Evolutionary conservation across 2,113 vertebrate genomes (phyloP).

Genomic region (Lonchura striata): DNA sequence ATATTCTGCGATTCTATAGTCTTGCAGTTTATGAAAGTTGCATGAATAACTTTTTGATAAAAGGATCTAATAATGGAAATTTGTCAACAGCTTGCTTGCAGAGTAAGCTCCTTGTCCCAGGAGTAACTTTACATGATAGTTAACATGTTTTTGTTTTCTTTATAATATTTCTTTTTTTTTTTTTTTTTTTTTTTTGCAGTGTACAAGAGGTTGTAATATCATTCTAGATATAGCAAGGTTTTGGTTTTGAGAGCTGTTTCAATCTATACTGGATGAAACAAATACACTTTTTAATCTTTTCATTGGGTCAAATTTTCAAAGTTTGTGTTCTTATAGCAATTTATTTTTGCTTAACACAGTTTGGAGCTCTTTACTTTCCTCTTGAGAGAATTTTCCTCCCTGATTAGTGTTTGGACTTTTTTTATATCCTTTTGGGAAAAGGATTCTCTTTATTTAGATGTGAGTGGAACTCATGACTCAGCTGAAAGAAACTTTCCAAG

Average conservation of each 20-base stretch:
- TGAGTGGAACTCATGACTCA: neutral
- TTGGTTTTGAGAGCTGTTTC: neutral
- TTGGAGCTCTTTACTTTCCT: neutral
- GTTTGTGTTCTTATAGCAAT: rapidly evolving
- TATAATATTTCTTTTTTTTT: neutral
- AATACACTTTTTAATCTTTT: neutral
- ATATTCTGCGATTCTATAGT: neutral
- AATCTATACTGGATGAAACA: neutral
- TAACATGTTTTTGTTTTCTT: neutral
- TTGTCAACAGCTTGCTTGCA: neutral
- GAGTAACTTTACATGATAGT: neutral
- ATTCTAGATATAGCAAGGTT: neutral
- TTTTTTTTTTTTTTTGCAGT: neutral
- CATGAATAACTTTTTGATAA: neutral
- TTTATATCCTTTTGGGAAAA: neutral
- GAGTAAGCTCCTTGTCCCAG: neutral
- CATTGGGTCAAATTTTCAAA: neutral
- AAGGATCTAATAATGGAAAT: neutral
- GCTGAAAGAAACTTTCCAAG: neutral
- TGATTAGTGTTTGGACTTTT: neutral
- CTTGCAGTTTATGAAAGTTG: neutral
- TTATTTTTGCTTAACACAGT: neutral
- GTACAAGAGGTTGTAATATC: neutral
- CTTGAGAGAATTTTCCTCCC: neutral
- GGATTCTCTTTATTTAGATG: neutral